These are phyloP conservation scores for Trissolcus brochymenae DNA, from an alignment of 2,888 invertebrate genomes.

Conservation along the genomic window DNA sequence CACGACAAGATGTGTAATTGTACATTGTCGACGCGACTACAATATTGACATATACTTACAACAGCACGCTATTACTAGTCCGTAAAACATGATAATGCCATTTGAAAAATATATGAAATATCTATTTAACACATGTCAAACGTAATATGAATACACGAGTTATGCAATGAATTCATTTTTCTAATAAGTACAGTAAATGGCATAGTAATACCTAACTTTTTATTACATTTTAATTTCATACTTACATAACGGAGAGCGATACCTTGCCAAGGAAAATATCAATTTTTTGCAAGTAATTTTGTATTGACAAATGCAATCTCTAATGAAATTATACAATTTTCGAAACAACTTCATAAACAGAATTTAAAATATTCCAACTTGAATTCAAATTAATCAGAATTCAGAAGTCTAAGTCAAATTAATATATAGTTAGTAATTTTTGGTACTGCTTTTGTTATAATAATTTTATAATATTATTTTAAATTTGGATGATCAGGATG, in stretches of 20 bases:
- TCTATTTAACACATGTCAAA: constrained; percentile 20
- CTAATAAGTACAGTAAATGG: neutral
- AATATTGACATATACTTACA: neutral
- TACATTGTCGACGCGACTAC: neutral
- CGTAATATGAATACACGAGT: neutral
- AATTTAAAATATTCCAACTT: too few species aligned
- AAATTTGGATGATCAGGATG: constrained; percentile 20
- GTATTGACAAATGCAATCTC: too few species aligned
- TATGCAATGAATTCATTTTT: constrained; percentile 4
- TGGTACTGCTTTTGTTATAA: constrained; percentile 1
- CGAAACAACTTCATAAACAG: too few species aligned
- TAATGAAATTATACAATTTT: too few species aligned
- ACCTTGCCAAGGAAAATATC: too few species aligned
- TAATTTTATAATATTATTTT: constrained; percentile 1
- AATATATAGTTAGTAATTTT: neutral
- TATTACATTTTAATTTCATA: neutral
- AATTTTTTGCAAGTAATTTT: too few species aligned
- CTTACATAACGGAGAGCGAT: too few species aligned
- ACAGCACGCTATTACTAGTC: constrained; percentile 5
- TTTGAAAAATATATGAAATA: constrained; percentile 12
- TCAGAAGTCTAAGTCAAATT: neutral
- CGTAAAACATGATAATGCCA: constrained; percentile 5
- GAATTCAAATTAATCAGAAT: too few species aligned
- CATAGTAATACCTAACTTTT: neutral
- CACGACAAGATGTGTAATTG: neutral